Percentiles rank a stretch among this genome's conserved stretches.
Conservation (phyloP, 2,888 invertebrate genomes). For the Galeopsomyia nigrocyanea region DNA sequence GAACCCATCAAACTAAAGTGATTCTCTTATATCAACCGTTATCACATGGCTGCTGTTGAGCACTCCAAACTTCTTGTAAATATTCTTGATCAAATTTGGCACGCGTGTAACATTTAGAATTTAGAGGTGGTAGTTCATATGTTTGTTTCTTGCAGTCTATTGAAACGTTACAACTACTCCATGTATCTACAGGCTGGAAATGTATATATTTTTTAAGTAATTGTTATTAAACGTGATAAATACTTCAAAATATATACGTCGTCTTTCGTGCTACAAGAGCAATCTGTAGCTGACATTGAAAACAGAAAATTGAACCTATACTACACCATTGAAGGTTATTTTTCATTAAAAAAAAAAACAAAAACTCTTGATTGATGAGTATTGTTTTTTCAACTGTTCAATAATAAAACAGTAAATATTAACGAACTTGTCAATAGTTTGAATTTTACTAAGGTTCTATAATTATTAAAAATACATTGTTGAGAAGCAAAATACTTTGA, state of each 20-base stretch:
- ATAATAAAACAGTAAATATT: neutral
- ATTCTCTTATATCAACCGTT: constrained; percentile 30
- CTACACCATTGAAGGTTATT: constrained; percentile 6
- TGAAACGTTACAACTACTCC: neutral
- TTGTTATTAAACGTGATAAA: neutral
- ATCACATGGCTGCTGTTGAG: constrained; percentile 34
- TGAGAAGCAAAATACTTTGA: too few species aligned
- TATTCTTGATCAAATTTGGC: constrained; percentile 31
- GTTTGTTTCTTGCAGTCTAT: neutral
- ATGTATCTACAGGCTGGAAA: constrained; percentile 14
- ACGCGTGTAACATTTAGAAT: constrained; percentile 5
- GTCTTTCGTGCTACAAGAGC: neutral
- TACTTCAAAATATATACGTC: constrained; percentile 9
- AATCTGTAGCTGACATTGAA: constrained; percentile 19
- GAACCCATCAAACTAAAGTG: neutral
- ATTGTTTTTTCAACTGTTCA: constrained; percentile 10
- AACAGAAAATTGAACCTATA: neutral
- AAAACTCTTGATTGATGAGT: constrained; percentile 17
- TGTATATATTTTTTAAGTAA: neutral
- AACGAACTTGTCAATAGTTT: too few species aligned
- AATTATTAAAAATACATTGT: too few species aligned
- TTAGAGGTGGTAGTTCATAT: neutral
- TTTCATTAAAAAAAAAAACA: constrained; percentile 23
- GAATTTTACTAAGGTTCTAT: too few species aligned
- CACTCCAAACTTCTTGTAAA: constrained; percentile 41